phyloP scores from a whole-genome alignment of 2,113 vertebrate species.

The Mola mola region DNA sequence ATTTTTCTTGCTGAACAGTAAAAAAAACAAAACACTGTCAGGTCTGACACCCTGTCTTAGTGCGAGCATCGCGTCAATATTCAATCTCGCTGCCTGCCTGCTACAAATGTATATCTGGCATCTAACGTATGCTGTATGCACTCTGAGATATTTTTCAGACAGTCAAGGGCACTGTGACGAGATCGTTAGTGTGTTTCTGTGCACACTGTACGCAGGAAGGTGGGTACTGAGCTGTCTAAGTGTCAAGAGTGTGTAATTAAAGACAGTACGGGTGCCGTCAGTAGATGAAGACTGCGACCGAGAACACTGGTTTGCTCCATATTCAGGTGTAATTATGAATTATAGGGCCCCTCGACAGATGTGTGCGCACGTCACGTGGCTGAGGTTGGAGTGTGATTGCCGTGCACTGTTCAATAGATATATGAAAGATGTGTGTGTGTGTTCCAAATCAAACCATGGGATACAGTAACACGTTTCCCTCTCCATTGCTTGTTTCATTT shows the following conservation, averaged over 20 bases:
- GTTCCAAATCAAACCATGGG: constrained; percentile 3
- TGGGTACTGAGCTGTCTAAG: constrained; percentile 58
- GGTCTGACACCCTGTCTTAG: constrained; percentile 19
- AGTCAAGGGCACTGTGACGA: constrained; percentile 54
- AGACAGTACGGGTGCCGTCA: constrained; percentile 61
- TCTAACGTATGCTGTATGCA: constrained; percentile 27
- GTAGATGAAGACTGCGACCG: constrained; percentile 52
- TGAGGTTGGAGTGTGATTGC: background rate
- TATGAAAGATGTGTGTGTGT: too few species aligned
- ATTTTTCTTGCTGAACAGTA: constrained; percentile 1
- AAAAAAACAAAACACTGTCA: constrained; percentile 14
- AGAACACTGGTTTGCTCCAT: constrained; percentile 43
- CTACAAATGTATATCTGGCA: constrained; percentile 32
- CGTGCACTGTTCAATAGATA: too few species aligned
- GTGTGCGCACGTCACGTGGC: constrained; percentile 7
- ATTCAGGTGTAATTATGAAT: constrained; percentile 57
- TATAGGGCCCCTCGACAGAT: constrained; percentile 38
- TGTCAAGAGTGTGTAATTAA: constrained; percentile 67
- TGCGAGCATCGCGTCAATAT: constrained; percentile 53
- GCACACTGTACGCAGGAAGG: constrained; percentile 14
- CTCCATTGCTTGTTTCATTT: constrained; percentile 15
- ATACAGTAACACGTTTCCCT: constrained; percentile 21
- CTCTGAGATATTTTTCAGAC: constrained; percentile 41
- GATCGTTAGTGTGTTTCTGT: constrained; percentile 33
- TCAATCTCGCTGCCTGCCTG: constrained; percentile 43